A percentile compares a stretch with the other conserved stretches of the same genome.
phyloP scores from a whole-genome alignment of 2,113 vertebrate species.

The Petrocephalus zakoni region DNA sequence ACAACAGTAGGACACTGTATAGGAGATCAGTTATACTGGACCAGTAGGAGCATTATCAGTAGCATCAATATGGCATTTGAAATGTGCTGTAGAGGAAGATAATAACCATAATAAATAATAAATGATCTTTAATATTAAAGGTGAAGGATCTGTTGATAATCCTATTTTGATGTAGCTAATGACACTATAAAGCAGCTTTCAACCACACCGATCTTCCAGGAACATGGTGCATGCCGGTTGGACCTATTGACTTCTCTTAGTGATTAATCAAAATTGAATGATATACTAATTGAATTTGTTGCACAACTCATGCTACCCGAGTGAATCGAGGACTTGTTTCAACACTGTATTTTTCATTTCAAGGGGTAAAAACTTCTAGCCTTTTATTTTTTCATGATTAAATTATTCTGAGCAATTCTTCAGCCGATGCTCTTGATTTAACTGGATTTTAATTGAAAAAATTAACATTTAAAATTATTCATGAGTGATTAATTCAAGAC shows the following conservation, averaged over 20 bases:
- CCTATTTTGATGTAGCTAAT: not conserved
- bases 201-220: not conserved
- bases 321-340: not conserved
- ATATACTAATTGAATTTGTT: not conserved
- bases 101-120: no score
- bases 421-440: constrained; percentile 4
- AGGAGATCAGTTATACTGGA: no score
- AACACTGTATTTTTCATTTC: not conserved
- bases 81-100: no score
- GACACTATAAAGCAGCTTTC: not conserved
- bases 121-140: not conserved
- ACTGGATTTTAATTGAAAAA: constrained; percentile 7
- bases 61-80: no score
- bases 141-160: not conserved
- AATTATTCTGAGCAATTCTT: not conserved
- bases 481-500: constrained; percentile 4
- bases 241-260: not conserved
- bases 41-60: no score
- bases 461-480: not conserved
- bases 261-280: not conserved
- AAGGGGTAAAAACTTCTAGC: not conserved
- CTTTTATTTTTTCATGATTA: not conserved
- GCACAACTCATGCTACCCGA: not conserved
- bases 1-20: no score
- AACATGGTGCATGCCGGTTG: not conserved